Base-by-base conservation (phyloP, 2,113 vertebrate genomes). In the Pedetes capensis region DNA sequence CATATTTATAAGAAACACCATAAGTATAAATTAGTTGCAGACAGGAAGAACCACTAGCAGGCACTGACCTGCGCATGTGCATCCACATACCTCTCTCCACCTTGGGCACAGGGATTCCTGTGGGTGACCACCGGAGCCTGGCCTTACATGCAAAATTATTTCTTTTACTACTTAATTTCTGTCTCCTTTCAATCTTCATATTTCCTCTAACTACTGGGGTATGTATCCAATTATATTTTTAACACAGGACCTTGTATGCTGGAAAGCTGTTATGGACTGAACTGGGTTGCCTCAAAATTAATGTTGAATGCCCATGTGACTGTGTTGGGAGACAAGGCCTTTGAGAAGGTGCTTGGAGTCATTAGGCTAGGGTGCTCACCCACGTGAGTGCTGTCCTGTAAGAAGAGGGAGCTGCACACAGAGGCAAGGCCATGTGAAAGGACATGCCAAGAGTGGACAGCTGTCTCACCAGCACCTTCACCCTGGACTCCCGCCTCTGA, bases 1-100 rank as follows among this genome's bases (percentile, higher is more conserved):
- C 18, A 83, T 25, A 86, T 53, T 51, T 59, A 53, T 66, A 51
- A 82, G 80, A 87, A 83, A 71, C n/a, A 59, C 27, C 8, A 22
- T n/a, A 88, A 85, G 18, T 59, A 61, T 39, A 86, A 89, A 82
- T 66, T 61, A 47, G 88, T 1, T 22, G 34, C 85, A 93, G 68
- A 44, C 25, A 51, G 39, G 18, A 78, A 8, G 53, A 29, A 83
- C 39, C 29, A 29, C 5, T n/a, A 5, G 9, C 3, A 71, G n/a
- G 1, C 5, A 57, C 55, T 47, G 57, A 49, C 42, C 53, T 4
- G 6, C 32, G 22, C 4, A 23, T 1, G 17, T 0, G 29, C 16
- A 17, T 0, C 1, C 7, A 64, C 2, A 59, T 74, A 51, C 51
- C 51, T 57, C 13, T 20, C 39, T 10, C 17, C 1, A 6, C 3